Evolutionary conservation across 92 coral and sea anemone genomes (phyloP), one percentile per base, ranked within the genome.

Genomic region (Paramuricea clavata): DNA sequence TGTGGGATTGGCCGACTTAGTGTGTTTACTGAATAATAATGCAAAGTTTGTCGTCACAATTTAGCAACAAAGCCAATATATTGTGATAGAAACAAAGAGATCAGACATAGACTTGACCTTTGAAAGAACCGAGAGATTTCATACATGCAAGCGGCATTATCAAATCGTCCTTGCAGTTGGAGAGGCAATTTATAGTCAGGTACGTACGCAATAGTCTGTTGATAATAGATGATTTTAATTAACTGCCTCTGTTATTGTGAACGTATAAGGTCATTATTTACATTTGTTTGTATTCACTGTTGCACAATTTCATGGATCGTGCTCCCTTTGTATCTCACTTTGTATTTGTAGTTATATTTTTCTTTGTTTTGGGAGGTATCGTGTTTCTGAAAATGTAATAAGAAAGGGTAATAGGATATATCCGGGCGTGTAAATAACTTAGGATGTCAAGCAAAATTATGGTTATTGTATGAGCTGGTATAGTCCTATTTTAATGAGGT

Each of bases 21-120:
- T 54, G 6, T 54, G 62, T 54, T 54, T 54, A 23, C 27, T 65
- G 39, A 65, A 27, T 30, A 0, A 11, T 65, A 30, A 65, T 65
- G 72, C 31, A 33, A 65, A 11, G 72, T 65, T 65, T 33, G 72
- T 31, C 35, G 34, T 64, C 72, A 19, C 72, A 54, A 28, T 49
- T 69, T 32, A 27, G 19, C n/a, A 39, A 57, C 43, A 43, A 72
- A 25, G 54, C 21, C 52, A 74, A 61, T 75, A 60, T 41, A 30
- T 74, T 32, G 72, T 81, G 77, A 36, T 85, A 47, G 88, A 85
- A 59, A 85, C 88, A 11, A 35, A 57, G 27, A 23, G 33, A 2
- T 17, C 23, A 19, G 62, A 54, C 62, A 47, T 15, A 54, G 62
- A 19, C 62, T 54, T 21, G 62, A 54, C 62, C 62, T 21, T 54